phyloP scores from a whole-genome alignment of 2,888 invertebrate genomes.

The Erebia ligea region DNA sequence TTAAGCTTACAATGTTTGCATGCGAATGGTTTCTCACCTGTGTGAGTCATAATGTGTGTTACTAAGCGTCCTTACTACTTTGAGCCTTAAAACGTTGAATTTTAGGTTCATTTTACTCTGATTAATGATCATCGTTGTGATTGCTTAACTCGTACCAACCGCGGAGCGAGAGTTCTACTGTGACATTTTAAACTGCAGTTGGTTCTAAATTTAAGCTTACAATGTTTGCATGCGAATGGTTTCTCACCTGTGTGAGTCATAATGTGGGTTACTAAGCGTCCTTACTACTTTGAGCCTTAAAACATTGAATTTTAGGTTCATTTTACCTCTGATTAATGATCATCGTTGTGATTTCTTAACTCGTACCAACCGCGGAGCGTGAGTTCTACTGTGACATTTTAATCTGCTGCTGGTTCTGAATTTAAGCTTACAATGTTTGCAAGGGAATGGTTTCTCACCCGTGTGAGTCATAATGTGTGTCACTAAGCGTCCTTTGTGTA shows the following conservation, averaged over 20 bases:
- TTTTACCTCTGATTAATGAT: no score
- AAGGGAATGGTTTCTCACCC: not conserved
- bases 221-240: not conserved
- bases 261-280: not conserved
- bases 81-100: no score
- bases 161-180: not conserved
- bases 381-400: not conserved
- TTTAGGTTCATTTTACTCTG: no score
- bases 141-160: no score
- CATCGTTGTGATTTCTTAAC: no score
- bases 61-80: no score
- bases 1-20: no score
- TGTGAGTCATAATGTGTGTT: no score
- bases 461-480: not conserved
- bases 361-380: not conserved
- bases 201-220: not conserved
- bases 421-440: not conserved
- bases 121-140: no score
- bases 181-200: not conserved
- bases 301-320: no score
- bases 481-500: not conserved
- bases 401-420: not conserved
- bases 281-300: not conserved
- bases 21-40: no score
- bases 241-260: not conserved